Percentiles rank a stretch among this genome's conserved stretches.
Evolutionary conservation across 2,797 vertebrate species (phyloP).

Genomic region (Melanotaenia trifasciata): DNA sequence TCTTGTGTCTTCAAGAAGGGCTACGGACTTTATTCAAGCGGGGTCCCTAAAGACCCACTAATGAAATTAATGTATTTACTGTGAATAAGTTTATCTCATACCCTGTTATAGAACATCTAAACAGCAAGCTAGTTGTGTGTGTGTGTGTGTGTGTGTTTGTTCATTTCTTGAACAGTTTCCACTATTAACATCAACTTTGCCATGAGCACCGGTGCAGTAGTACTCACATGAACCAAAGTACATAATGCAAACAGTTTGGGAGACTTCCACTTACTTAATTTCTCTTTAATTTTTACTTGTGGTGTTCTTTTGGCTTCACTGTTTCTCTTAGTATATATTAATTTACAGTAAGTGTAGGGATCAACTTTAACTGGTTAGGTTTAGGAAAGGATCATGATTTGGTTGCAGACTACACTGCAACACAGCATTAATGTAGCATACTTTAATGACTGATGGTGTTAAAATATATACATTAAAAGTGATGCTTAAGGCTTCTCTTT

Average conservation of each 20-base stretch:
- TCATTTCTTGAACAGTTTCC: neutral
- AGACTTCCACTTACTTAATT: neutral
- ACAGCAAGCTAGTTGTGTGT: neutral
- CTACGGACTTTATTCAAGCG: conserved; percentile 45
- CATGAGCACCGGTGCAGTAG: neutral
- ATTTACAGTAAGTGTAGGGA: neutral
- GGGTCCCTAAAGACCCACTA: conserved; percentile 26
- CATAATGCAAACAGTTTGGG: neutral
- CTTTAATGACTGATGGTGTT: neutral
- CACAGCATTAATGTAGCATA: neutral
- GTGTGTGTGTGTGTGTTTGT: neutral
- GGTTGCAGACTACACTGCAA: neutral
- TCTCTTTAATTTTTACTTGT: neutral
- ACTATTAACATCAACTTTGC: neutral
- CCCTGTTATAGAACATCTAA: neutral
- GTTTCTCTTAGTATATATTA: neutral
- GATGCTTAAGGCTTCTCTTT: no score
- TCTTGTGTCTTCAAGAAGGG: conserved; percentile 54
- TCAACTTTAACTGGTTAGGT: neutral
- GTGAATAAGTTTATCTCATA: conserved; percentile 34
- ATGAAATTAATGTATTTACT: conserved; percentile 41
- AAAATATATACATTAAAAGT: neutral
- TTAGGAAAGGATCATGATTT: neutral
- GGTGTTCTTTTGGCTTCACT: neutral
- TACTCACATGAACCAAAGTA: neutral